These are phyloP conservation scores for Sylvilagus bachmani DNA, from an alignment of 2,113 vertebrate species.

Conservation along the genomic window DNA sequence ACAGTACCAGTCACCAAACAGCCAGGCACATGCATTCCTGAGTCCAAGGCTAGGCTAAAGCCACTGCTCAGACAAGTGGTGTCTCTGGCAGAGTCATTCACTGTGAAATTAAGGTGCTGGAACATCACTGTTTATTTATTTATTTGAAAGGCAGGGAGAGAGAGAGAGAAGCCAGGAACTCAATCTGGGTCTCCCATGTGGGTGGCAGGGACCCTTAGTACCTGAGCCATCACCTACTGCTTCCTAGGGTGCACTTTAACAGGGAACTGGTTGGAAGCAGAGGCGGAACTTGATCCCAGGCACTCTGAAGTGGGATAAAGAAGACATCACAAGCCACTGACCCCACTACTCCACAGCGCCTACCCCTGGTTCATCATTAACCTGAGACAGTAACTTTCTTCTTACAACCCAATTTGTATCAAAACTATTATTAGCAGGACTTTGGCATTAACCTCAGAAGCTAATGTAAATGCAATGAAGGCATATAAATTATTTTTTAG, in stretches of 20 bases:
- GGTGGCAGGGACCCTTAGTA: too few relatives aligned
- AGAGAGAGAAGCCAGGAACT: too few relatives aligned
- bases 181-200: too few relatives aligned
- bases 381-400: background rate
- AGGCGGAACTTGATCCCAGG: too few relatives aligned
- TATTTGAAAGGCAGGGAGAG: too few relatives aligned
- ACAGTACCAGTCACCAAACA: background rate
- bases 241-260: too few relatives aligned
- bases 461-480: conserved; percentile 53
- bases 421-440: conserved; percentile 44
- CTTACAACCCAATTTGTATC: conserved; percentile 31
- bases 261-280: too few relatives aligned
- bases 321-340: too few relatives aligned
- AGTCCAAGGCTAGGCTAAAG: background rate
- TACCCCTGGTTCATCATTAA: conserved; percentile 2
- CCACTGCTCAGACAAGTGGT: background rate
- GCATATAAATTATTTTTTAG: background rate
- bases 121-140: background rate
- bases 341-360: too few relatives aligned
- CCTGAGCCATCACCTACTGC: too few relatives aligned
- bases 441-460: conserved; percentile 54
- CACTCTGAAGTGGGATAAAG: too few relatives aligned
- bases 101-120: conserved; percentile 11
- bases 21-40: background rate
- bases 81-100: background rate